Evolutionary conservation across 2,888 invertebrate species (phyloP).

Genomic region (Eugnorisma glareosa): DNA sequence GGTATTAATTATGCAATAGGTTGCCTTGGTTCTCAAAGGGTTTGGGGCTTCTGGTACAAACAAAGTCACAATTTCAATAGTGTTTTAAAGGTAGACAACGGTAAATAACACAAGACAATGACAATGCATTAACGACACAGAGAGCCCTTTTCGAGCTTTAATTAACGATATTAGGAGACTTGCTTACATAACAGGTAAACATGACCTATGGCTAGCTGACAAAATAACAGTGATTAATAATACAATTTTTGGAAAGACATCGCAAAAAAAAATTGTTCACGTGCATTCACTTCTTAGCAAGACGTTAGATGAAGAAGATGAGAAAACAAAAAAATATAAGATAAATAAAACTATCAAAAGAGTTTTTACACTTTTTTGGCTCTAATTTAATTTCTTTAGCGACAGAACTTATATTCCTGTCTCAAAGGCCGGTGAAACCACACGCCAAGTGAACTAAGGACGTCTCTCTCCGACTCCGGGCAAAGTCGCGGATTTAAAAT

Average conservation of each 20-base stretch:
- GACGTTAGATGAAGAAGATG: neutral
- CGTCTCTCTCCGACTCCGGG: slow-evolving; percentile 19
- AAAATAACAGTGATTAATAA: neutral
- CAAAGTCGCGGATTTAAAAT: slow-evolving; percentile 57
- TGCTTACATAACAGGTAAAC: neutral
- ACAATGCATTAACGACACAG: neutral
- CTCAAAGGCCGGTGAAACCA: slow-evolving; percentile 23
- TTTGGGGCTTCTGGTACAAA: neutral
- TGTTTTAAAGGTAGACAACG: slow-evolving; percentile 1
- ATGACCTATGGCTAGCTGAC: neutral
- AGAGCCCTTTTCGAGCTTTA: neutral
- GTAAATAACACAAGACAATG: slow-evolving; percentile 9
- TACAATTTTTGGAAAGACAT: neutral
- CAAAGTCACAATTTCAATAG: neutral
- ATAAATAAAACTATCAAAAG: neutral
- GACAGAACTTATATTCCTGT: slow-evolving; percentile 3
- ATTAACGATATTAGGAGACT: neutral
- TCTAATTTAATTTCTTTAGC: slow-evolving; percentile 5
- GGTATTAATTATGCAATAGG: neutral
- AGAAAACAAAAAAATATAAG: neutral
- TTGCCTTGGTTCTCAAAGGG: neutral
- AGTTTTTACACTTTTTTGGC: neutral
- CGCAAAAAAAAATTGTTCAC: neutral
- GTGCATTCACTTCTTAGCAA: neutral
- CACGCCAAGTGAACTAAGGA: slow-evolving; percentile 31